Evolutionary conservation across 1,140 invertebrate species (phyloP).

Genomic region (Limonius californicus): DNA sequence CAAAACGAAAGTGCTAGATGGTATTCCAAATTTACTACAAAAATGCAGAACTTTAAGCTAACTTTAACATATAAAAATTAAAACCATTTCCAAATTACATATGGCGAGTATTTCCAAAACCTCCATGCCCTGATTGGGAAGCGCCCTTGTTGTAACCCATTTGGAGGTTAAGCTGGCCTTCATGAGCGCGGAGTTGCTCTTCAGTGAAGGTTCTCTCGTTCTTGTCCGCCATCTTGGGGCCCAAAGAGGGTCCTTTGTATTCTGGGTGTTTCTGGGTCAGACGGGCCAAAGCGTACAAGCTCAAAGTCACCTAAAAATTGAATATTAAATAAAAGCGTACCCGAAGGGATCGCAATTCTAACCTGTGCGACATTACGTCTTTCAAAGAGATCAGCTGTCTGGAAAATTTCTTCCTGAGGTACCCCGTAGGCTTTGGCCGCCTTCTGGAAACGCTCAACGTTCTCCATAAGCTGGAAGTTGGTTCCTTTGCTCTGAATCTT

Average conservation of each 20-base stretch:
- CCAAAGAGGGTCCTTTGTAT: constrained; percentile 82
- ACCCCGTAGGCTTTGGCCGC: constrained; percentile 92
- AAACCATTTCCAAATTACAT: constrained; percentile 70
- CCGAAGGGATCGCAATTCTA: not conserved
- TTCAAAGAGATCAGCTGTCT: constrained; percentile 97
- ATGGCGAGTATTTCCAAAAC: constrained; percentile 93
- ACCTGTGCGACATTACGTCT: constrained; percentile 95
- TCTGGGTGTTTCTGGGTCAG: constrained; percentile 92
- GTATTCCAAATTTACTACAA: too few relatives aligned
- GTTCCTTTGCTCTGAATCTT: constrained; percentile 95
- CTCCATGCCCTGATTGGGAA: constrained; percentile 78
- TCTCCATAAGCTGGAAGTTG: constrained; percentile 98
- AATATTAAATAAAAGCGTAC: not conserved
- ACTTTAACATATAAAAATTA: not conserved
- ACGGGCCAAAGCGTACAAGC: constrained; percentile 46
- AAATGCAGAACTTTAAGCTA: too few relatives aligned
- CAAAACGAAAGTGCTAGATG: too few relatives aligned
- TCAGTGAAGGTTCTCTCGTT: constrained; percentile 91
- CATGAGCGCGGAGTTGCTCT: constrained; percentile 87
- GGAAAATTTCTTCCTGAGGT: constrained; percentile 96
- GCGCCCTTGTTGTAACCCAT: constrained; percentile 96
- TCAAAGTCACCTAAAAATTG: constrained; percentile 38
- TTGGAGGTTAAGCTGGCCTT: constrained; percentile 89
- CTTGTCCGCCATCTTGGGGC: constrained; percentile 93
- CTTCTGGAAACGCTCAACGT: constrained; percentile 94